phyloP scores from a whole-genome alignment of 2,888 invertebrate genomes.

The Dasysyrphus albostriatus region DNA sequence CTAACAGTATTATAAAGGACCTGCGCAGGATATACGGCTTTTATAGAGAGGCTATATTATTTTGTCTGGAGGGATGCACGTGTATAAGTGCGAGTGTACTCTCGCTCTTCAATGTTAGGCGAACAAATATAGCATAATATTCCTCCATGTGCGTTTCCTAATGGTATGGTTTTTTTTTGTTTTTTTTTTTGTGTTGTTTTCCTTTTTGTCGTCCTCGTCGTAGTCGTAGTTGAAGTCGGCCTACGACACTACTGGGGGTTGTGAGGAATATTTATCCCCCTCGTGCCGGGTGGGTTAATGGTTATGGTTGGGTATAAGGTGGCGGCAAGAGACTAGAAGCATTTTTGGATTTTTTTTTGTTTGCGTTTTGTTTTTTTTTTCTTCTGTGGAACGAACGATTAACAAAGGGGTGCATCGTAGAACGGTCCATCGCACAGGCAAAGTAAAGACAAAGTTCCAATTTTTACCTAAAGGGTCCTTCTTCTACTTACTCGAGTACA shows the following conservation, averaged over 20 bases:
- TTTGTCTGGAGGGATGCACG: constrained; percentile 44
- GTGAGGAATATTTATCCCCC: constrained; percentile 68
- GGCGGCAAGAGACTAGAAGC: constrained; percentile 32
- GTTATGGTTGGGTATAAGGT: constrained; percentile 7
- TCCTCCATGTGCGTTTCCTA: constrained; percentile 73
- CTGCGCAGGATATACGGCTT: constrained; percentile 58
- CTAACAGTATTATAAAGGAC: constrained; percentile 50
- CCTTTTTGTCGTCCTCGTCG: constrained; percentile 44
- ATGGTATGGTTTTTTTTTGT: constrained; percentile 60
- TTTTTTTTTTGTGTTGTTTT: constrained; percentile 50
- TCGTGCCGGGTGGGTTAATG: constrained; percentile 46
- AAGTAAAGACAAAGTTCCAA: constrained; percentile 76
- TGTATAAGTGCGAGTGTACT: constrained; percentile 62
- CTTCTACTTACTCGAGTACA: constrained; percentile 46
- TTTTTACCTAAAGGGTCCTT: constrained; percentile 74
- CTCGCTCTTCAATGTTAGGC: constrained; percentile 67
- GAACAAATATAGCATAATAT: constrained; percentile 49
- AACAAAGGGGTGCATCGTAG: constrained; percentile 75
- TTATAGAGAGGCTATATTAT: constrained; percentile 45
- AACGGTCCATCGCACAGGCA: constrained; percentile 73
- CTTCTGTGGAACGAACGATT: constrained; percentile 70
- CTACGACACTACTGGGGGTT: constrained; percentile 74
- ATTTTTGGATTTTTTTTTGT: constrained; percentile 29
- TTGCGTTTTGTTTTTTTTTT: constrained; percentile 36
- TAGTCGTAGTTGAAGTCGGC: constrained; percentile 45